phyloP scores from a whole-genome alignment of 1,140 invertebrate genomes.

The Heliconius hewitsoni region DNA sequence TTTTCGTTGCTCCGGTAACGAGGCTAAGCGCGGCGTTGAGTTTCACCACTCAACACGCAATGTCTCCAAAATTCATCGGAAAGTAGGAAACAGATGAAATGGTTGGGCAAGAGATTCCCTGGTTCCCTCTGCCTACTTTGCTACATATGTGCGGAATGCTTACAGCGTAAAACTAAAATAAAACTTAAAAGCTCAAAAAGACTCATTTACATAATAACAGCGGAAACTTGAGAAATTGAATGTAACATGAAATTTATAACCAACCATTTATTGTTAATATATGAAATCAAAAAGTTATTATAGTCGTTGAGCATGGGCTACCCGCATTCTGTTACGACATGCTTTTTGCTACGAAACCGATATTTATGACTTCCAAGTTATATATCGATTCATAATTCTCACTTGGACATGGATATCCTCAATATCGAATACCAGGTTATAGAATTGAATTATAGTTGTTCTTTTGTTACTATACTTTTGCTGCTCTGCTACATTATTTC shows the following conservation, averaged over 20 bases:
- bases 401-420: conserved; percentile 42
- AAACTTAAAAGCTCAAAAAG: not conserved
- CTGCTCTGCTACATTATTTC: too few species aligned
- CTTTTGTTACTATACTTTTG: not conserved
- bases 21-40: not conserved
- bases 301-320: not conserved
- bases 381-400: conserved; percentile 48
- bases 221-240: conserved; percentile 5
- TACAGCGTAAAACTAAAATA: not conserved
- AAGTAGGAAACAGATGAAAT: not conserved
- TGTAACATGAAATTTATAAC: not conserved
- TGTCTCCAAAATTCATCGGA: not conserved
- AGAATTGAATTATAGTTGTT: not conserved
- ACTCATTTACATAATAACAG: not conserved
- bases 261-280: conserved; percentile 8
- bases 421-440: conserved; percentile 37
- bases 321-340: conserved; percentile 22
- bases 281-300: conserved; percentile 16
- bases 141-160: not conserved
- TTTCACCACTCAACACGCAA: not conserved
- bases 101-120: too few species aligned
- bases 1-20: not conserved
- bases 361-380: conserved; percentile 39
- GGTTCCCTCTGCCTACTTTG: not conserved
- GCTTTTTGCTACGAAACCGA: conserved; percentile 29